Conservation (phyloP, 2,113 vertebrate genomes). For the Ictalurus furcatus region DNA sequence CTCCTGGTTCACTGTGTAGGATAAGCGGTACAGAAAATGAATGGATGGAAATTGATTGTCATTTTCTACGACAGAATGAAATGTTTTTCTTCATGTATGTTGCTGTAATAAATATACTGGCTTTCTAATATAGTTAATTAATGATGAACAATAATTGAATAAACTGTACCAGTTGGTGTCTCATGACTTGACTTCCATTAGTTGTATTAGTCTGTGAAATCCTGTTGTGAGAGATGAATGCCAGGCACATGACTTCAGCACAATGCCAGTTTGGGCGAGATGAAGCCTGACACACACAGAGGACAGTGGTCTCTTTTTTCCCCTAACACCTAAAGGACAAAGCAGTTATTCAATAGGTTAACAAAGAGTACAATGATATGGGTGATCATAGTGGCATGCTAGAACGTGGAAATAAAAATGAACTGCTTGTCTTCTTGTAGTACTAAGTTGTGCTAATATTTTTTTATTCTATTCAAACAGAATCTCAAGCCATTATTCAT, state of each 20-base stretch:
- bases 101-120: not conserved
- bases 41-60: too few species aligned
- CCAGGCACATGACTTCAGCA: slow-evolving; percentile 43
- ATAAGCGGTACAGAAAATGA: too few species aligned
- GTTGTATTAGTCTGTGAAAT: slow-evolving; percentile 36
- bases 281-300: slow-evolving; percentile 33
- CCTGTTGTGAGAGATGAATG: slow-evolving; percentile 40
- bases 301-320: slow-evolving; percentile 42
- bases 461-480: not conserved
- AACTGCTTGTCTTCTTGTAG: not conserved
- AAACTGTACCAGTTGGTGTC: not conserved
- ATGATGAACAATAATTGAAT: not conserved
- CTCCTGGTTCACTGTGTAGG: too few species aligned
- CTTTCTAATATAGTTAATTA: not conserved
- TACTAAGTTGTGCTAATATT: not conserved
- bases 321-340: slow-evolving; percentile 26
- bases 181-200: slow-evolving; percentile 15
- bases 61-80: not conserved
- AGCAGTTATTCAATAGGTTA: slow-evolving; percentile 25
- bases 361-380: slow-evolving; percentile 23
- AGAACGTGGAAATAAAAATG: not conserved
- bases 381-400: not conserved
- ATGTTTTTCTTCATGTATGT: not conserved
- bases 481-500: not conserved
- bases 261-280: slow-evolving; percentile 35